Base-by-base conservation (phyloP, 2,113 vertebrate species). In the Trichomycterus rosablanca region DNA sequence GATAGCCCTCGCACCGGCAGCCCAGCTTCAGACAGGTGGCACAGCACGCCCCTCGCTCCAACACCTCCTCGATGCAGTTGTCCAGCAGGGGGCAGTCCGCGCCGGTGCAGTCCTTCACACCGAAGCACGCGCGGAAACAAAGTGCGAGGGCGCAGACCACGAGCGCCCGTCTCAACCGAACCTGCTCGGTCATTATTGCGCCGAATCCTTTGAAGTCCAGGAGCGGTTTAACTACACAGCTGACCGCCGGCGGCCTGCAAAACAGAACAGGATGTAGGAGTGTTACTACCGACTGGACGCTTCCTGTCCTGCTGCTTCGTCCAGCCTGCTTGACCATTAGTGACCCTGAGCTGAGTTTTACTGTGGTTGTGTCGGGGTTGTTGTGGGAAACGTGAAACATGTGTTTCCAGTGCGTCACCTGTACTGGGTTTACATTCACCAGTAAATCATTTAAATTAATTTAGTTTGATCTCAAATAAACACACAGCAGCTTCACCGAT, bases 1-100 rank as follows among this genome's bases (percentile, higher is more conserved):
- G 94, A 80, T 98, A 98, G 7, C 94, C 94, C 69, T 97, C 90
- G 0, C 95, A 98, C 1, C 80, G 79, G 40, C 95, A 98, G 61
- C 94, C 95, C 0, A 26, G 86, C 71, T 84, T 89, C 53, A 81
- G 43, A 1, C 95, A 98, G 0, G 84, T 77, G 59, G 92, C 86
- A 0, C 95, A 98, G 79, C 95, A 98, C 28, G 86, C 78, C 0
- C 86, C 89, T 0, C 76, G 75, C 72, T 91, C 88, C 66, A 92
- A 75, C 4, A 87, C 80, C 0, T 91, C 89, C 66, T 93, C 86
- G 0, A 97, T 90, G 83, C 95, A 98, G 79, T 89, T 80, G 62
- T 91, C 86, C 73, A 89, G 61, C 1, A 28, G 66, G 0, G 88
- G 86, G 74, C 95, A 98, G 62, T 89, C 84, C 0, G 77, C 73